Percentiles rank a stretch among this genome's conserved stretches.
Evolutionary conservation across 2,888 invertebrate species (phyloP).

Genomic region (Aspidapion aeneum): DNA sequence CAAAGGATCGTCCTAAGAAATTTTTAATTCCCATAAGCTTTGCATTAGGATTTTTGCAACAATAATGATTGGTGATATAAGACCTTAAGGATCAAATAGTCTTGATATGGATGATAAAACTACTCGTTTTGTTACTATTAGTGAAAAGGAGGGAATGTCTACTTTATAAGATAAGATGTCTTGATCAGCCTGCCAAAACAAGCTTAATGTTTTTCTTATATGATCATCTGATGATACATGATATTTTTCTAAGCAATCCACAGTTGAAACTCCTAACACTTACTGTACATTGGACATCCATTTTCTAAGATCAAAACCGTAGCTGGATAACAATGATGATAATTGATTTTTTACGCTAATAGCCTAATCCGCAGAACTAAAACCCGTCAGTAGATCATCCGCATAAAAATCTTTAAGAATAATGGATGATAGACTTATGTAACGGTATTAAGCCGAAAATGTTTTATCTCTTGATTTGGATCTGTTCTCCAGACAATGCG

Average conservation of each 20-base stretch:
- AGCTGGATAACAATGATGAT: background rate
- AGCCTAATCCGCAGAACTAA: background rate
- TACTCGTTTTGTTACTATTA: slow-evolving; percentile 15
- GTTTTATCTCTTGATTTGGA: slow-evolving; percentile 3
- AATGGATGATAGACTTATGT: slow-evolving; percentile 1
- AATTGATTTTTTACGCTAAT: background rate
- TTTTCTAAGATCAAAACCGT: background rate
- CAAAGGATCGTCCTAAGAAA: slow-evolving; percentile 3
- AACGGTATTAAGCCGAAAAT: slow-evolving; percentile 5
- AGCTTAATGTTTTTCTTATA: slow-evolving; percentile 12
- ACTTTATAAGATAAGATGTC: slow-evolving; percentile 9
- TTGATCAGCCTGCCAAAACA: slow-evolving; percentile 12
- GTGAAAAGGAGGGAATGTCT: background rate
- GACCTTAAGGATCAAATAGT: slow-evolving; percentile 24
- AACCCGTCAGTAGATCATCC: slow-evolving; percentile 2
- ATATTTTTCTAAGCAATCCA: background rate
- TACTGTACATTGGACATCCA: background rate
- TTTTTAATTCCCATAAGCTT: slow-evolving; percentile 1
- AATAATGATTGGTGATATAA: slow-evolving; percentile 12
- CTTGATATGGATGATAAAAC: slow-evolving; percentile 18
- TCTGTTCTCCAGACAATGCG: background rate
- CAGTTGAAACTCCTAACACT: background rate
- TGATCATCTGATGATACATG: slow-evolving; percentile 1
- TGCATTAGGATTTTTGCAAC: background rate
- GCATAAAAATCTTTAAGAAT: slow-evolving; percentile 7